phyloP scores from a whole-genome alignment of 2,797 vertebrate genomes.

The Melanotaenia parkinsoni region DNA sequence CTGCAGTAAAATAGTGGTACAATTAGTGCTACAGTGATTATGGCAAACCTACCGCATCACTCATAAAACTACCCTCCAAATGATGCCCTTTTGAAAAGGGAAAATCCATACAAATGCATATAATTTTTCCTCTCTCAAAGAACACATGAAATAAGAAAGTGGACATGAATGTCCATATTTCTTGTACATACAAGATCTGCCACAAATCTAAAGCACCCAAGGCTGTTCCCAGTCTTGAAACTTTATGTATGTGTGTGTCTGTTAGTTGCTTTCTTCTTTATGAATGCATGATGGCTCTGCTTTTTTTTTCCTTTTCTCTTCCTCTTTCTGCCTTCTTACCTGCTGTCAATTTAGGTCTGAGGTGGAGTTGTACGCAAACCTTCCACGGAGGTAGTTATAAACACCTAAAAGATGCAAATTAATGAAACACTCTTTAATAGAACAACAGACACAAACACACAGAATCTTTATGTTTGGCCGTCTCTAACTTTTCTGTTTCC shows the following conservation, averaged over 20 bases:
- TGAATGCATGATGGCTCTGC: slow-evolving; percentile 68
- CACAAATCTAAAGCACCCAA: background rate
- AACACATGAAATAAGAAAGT: background rate
- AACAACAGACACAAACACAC: slow-evolving; percentile 22
- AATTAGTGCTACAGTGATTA: background rate
- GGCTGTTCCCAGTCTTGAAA: slow-evolving; percentile 46
- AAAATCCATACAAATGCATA: background rate
- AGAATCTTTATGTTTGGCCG: slow-evolving; percentile 35
- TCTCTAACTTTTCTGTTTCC: slow-evolving; percentile 52
- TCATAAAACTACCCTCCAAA: background rate
- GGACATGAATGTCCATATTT: background rate
- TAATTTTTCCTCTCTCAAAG: background rate
- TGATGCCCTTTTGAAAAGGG: background rate
- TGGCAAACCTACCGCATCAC: background rate
- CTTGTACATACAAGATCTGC: background rate
- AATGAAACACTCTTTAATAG: slow-evolving; percentile 30
- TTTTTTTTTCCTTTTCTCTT: slow-evolving; percentile 60
- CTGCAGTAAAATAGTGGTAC: background rate
- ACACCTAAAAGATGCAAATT: slow-evolving; percentile 61
- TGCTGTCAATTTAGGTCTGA: slow-evolving; percentile 84
- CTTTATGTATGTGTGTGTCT: slow-evolving; percentile 38
- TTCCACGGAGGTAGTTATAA: slow-evolving; percentile 87
- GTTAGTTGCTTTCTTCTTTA: slow-evolving; percentile 50
- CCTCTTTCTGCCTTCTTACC: slow-evolving; percentile 66
- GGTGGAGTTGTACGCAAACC: slow-evolving; percentile 88